phyloP scores from a whole-genome alignment of 2,113 vertebrate species.

The Tachuris rubrigastra region DNA sequence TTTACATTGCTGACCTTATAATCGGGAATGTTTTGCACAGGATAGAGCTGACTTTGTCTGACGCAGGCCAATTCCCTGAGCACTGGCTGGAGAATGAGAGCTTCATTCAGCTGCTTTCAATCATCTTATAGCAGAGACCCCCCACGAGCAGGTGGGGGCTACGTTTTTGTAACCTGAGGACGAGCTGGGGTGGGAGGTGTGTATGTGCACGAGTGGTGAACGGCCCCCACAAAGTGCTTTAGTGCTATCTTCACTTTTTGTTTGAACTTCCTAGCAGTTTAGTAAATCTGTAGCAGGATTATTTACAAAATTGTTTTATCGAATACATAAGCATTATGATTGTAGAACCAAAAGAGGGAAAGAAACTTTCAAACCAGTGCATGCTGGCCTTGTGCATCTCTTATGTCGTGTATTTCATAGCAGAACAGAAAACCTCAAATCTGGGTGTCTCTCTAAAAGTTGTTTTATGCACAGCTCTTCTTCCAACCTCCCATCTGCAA shows the following conservation, averaged over 20 bases:
- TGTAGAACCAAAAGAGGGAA: not conserved
- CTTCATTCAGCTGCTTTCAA: conserved; percentile 46
- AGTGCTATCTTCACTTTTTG: not conserved
- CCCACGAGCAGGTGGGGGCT: not conserved
- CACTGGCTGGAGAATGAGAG: not conserved
- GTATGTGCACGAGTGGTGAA: not conserved
- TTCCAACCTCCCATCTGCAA: not conserved
- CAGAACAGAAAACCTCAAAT: not conserved
- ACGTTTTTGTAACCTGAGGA: not conserved
- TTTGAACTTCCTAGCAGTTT: not conserved
- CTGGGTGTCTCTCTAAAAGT: not conserved
- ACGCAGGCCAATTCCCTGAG: not conserved
- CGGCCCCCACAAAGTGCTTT: not conserved
- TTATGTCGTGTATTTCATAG: not conserved
- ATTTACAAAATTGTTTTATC: not conserved
- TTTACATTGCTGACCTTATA: not conserved
- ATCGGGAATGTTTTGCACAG: not conserved
- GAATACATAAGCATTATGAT: not conserved
- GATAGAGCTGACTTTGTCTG: not conserved
- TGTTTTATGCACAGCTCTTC: not conserved
- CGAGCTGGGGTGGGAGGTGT: not conserved
- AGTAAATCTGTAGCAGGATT: not conserved
- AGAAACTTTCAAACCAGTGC: not conserved
- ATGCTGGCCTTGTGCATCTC: fast-evolving
- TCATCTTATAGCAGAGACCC: conserved; percentile 4